Evolutionary conservation across 2,113 vertebrate genomes (phyloP).

Genomic region (Machaerirhynchus nigripectus): DNA sequence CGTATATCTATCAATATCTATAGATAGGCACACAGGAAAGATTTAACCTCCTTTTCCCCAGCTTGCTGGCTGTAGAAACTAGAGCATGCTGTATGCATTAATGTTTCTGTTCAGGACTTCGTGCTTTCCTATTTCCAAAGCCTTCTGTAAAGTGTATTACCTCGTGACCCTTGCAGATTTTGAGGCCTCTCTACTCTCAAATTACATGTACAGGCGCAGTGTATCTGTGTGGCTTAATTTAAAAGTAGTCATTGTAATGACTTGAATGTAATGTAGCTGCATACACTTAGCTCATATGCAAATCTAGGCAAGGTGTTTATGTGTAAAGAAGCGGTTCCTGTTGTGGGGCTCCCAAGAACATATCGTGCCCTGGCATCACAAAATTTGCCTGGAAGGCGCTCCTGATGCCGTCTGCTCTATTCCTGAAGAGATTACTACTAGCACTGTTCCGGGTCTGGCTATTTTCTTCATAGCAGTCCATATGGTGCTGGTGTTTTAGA

Average conservation of each 20-base stretch:
- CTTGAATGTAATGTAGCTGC: not conserved
- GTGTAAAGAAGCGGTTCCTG: accelerated
- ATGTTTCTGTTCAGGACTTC: not conserved
- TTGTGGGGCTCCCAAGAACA: not conserved
- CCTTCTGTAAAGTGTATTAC: not conserved
- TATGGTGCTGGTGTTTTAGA: not conserved
- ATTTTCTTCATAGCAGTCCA: not conserved
- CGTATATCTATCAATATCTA: not conserved
- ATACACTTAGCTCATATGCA: not conserved
- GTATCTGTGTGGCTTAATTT: not conserved
- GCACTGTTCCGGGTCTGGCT: not conserved
- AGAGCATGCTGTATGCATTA: not conserved
- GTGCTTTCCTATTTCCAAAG: not conserved
- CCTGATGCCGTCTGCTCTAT: not conserved
- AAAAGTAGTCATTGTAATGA: not conserved
- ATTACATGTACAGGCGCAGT: not conserved
- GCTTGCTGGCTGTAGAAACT: not conserved
- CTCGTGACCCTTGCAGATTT: not conserved
- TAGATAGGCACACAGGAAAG: not conserved
- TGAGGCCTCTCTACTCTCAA: not conserved
- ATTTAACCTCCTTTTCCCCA: not conserved
- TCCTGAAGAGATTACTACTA: not conserved
- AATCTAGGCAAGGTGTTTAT: not conserved
- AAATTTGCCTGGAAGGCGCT: not conserved
- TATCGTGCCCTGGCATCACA: accelerated